These are phyloP conservation scores for Ichneumoninae sp. DNA, from an alignment of 2,888 invertebrate species.

Conservation along the genomic window DNA sequence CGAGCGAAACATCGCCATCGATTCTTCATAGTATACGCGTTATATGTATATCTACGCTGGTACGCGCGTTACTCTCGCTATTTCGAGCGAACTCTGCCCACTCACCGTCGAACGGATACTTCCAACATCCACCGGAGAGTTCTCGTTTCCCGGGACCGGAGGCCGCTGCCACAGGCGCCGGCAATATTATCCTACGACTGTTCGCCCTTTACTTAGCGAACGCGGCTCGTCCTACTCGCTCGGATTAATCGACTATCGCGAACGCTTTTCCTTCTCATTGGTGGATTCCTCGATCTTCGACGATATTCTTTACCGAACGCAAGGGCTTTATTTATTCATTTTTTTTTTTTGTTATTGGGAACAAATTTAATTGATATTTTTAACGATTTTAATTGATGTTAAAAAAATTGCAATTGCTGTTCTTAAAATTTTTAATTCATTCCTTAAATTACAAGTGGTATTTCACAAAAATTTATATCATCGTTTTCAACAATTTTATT, in stretches of 20 bases:
- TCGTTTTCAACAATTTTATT: too few species aligned
- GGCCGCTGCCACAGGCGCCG: neutral
- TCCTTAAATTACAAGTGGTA: too few species aligned
- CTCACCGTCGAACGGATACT: conserved; percentile 4
- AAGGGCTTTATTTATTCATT: neutral
- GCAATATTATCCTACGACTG: conserved; percentile 11
- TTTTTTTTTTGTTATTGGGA: conserved; percentile 12
- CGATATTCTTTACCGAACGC: neutral
- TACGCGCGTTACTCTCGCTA: conserved; percentile 12
- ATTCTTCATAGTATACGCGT: conserved; percentile 27
- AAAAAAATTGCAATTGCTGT: too few species aligned
- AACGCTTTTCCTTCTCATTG: neutral
- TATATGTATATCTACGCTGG: conserved; percentile 1
- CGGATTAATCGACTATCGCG: conserved; percentile 19
- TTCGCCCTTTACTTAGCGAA: neutral
- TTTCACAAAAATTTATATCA: too few species aligned
- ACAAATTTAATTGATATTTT: neutral
- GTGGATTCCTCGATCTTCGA: neutral
- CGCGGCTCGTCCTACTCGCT: neutral
- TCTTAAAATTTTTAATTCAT: too few species aligned
- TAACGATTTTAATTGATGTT: too few species aligned
- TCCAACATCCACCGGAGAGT: neutral
- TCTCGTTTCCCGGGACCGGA: conserved; percentile 8
- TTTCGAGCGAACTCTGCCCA: conserved; percentile 30
- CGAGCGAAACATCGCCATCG: conserved; percentile 39